Base-by-base conservation (phyloP, 2,888 invertebrate genomes). In the Erebia aethiops region DNA sequence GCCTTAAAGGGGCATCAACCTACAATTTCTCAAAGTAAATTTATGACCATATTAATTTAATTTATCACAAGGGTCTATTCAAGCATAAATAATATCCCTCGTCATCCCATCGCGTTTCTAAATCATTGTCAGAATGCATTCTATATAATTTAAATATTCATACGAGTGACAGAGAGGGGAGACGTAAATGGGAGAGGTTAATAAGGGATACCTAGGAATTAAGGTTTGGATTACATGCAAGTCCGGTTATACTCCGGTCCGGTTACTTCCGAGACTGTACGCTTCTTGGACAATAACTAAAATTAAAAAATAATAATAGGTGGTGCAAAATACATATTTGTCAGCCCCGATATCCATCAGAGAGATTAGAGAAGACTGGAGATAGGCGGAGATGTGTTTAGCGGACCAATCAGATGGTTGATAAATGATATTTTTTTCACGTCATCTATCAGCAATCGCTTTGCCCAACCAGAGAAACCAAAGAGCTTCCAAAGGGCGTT, bases 131-230 rank as follows among this genome's bases (percentile, higher is more conserved):
- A 77, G 80, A 79, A 80, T 81, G 78, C 82, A 82, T 85, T 83
- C 82, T 83, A 84, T 82, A 11, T 82, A 84, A 84, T 81, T 82
- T 82, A 81, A 84, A 84, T 87, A 88, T 88, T 88, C 85, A 87
- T 84, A 78, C 71, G 85, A 81, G 82, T 62, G 79, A 90, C 77
- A 76, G 81, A 78, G 87, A 88, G 70, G 74, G 81, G 74, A 78
- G 77, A 84, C 77, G 74, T 74, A 73, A 67, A 63, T 72, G 70
- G 70, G 72, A 70, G 77, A 77, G 64, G 90, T 83, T 81, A 84
- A 86, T 88, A 90, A 88, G 84, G 81, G 89, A 91, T 83, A 35
- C 35, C 35, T 35, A 79, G 85, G 85, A 84, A 86, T 87, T 85
- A 87, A 62, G 49, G 62, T 14, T 62, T 14, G 21, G 46, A 49